Evolutionary conservation across 1,140 invertebrate genomes (phyloP), one percentile per base, ranked within the genome.

Genomic region (Conus ventricosus): DNA sequence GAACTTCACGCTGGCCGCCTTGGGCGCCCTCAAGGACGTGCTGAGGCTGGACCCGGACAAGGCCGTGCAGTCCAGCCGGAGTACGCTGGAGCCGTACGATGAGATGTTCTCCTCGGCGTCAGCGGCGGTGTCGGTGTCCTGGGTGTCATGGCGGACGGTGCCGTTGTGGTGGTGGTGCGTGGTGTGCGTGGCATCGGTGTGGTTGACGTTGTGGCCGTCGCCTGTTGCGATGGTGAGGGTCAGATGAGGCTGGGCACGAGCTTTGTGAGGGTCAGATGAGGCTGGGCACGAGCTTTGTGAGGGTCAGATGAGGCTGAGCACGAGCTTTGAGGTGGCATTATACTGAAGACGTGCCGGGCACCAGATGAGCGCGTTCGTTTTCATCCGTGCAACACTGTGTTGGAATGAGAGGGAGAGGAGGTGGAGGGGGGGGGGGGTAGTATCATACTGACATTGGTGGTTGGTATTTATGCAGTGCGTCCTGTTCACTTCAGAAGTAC

Each of bases 11-110:
- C 92, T 94, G 51, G 96, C 96, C 80, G 95, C 96, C 0, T 90
- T 94, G 39, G 95, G 94, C 51, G 96, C 96, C 7, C 94, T 95
- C 88, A 93, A 94, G n/a, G 96, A 96, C 90, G 93, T 95, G 11
- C 89, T 95, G 67, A 90, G 93, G 78, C 91, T 96, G 23, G 93
- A 95, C 89, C 95, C 95, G 63, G 91, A 92, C 55, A 83, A 89
- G 27, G 88, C 85, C 25, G 90, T 90, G 85, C 90, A 87, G 85
- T 55, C 25, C 53, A 92, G 92, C 84, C 85, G 93, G 63, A 93
- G 91, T 53, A 88, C 89, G 81, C 86, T 91, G 54, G 80, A 85
- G 57, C 80, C 20, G 4, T 92, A 93, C 55, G 92, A 92, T 39
- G 51, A 89, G 54, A 82, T 81, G 23, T 85, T 85, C 89, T 53